Percentiles rank a stretch among this genome's conserved stretches.
Conservation (phyloP, 2,113 vertebrate species). For the Microcebus ravelobensis region DNA sequence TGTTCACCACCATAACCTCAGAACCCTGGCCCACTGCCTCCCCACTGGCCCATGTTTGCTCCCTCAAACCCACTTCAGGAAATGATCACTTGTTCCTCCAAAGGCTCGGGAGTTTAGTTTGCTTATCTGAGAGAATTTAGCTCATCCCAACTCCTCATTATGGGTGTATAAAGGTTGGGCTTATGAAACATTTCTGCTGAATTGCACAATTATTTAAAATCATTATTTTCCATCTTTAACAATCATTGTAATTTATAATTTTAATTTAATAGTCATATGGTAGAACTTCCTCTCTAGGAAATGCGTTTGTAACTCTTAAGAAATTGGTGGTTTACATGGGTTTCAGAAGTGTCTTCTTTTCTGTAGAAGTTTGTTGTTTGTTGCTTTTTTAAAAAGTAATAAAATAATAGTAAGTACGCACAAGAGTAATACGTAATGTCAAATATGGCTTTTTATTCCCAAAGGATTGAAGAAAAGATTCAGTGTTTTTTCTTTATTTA, state of each 20-base stretch:
- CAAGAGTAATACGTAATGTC: neutral
- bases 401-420: neutral
- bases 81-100: neutral
- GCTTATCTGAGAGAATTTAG: neutral
- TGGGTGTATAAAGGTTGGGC: neutral
- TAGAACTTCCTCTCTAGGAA: neutral
- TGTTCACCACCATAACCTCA: neutral
- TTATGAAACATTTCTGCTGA: neutral
- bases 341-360: slow-evolving; percentile 3
- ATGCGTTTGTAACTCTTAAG: neutral
- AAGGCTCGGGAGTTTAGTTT: neutral
- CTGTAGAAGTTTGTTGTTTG: neutral
- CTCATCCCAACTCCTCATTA: neutral
- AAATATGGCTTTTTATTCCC: neutral
- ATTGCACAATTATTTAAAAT: neutral
- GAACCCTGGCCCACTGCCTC: neutral
- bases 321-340: neutral
- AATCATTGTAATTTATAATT: neutral
- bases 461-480: neutral
- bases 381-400: neutral
- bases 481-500: neutral
- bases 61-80: neutral
- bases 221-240: neutral
- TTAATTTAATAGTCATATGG: neutral
- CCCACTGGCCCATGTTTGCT: no score